These are phyloP conservation scores for Smithornis capensis DNA, from an alignment of 2,113 vertebrate species.

Conservation along the genomic window DNA sequence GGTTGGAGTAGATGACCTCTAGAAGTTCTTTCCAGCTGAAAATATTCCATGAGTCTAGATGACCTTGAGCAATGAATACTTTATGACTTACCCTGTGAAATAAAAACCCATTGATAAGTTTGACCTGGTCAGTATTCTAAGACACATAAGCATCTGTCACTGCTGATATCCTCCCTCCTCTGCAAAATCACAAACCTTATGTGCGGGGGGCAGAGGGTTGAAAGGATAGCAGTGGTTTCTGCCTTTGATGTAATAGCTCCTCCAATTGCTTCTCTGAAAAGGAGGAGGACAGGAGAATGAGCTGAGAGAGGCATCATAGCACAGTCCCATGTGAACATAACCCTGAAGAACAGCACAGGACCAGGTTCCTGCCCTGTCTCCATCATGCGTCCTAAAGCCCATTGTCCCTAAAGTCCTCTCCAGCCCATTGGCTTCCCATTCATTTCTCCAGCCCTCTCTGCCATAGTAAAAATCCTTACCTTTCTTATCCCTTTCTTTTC, in stretches of 20 bases:
- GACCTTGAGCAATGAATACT: slow-evolving; percentile 58
- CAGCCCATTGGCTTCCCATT: neutral
- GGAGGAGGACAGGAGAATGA: neutral
- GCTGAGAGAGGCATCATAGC: neutral
- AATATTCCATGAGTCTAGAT: slow-evolving; percentile 61
- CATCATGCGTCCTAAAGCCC: neutral
- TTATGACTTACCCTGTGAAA: slow-evolving; percentile 60
- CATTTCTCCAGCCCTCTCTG: neutral
- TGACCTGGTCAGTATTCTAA: slow-evolving; percentile 59
- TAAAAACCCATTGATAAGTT: slow-evolving; percentile 66
- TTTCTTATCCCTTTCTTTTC: neutral
- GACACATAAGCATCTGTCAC: slow-evolving; percentile 20
- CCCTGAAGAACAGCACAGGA: neutral
- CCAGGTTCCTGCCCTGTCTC: neutral
- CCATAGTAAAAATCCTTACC: neutral
- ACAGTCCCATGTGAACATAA: neutral
- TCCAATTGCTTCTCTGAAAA: neutral
- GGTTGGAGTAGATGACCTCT: slow-evolving; percentile 26
- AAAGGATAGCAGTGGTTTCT: slow-evolving; percentile 26
- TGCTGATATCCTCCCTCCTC: slow-evolving; percentile 29
- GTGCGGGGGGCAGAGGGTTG: neutral
- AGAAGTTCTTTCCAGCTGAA: slow-evolving; percentile 58
- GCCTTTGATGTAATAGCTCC: neutral
- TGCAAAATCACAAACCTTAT: slow-evolving; percentile 28
- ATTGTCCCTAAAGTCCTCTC: too few species aligned